Percentiles rank a stretch among this genome's conserved stretches.
Conservation (phyloP, 2,113 vertebrate species). For the Nothocercus nigrocapillus region DNA sequence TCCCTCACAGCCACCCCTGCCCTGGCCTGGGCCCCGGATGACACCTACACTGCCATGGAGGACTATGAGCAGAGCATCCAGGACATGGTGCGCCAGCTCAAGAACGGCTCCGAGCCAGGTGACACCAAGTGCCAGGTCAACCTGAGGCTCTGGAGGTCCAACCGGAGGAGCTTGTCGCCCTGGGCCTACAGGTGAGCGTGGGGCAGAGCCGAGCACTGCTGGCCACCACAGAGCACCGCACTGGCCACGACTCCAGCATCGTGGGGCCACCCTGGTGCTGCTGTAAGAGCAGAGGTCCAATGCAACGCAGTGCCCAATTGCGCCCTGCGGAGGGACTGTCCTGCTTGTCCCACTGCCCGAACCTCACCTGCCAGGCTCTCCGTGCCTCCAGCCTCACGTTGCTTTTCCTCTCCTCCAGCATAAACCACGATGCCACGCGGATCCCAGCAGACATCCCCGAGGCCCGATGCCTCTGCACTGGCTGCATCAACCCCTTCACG, state of each 20-base stretch:
- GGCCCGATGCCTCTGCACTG: slow-evolving; percentile 81
- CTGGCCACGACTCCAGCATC: neutral
- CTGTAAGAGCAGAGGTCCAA: fast-evolving
- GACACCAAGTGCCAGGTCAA: slow-evolving; percentile 84
- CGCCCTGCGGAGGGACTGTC: fast-evolving
- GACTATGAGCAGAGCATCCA: slow-evolving; percentile 83
- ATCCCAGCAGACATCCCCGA: slow-evolving; percentile 84
- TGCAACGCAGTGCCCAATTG: fast-evolving
- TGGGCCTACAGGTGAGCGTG: slow-evolving; percentile 85
- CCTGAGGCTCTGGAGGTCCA: slow-evolving; percentile 86
- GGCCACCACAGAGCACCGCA: neutral
- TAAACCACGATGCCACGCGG: slow-evolving; percentile 84
- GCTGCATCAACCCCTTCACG: slow-evolving; percentile 88
- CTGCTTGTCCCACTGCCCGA: neutral
- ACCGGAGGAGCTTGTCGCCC: slow-evolving; percentile 84
- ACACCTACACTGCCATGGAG: slow-evolving; percentile 73
- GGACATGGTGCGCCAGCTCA: slow-evolving; percentile 85
- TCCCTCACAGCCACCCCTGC: slow-evolving; percentile 47
- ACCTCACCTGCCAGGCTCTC: too few relatives aligned
- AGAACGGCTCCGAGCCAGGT: slow-evolving; percentile 76
- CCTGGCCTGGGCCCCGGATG: neutral
- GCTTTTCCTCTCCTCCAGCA: slow-evolving; percentile 65
- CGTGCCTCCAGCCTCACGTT: fast-evolving
- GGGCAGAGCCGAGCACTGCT: neutral
- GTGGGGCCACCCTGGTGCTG: fast-evolving